Percentiles rank a stretch among this genome's conserved stretches.
phyloP scores from a whole-genome alignment of 64 coral and sea anemone species.

The Actinia equina region DNA sequence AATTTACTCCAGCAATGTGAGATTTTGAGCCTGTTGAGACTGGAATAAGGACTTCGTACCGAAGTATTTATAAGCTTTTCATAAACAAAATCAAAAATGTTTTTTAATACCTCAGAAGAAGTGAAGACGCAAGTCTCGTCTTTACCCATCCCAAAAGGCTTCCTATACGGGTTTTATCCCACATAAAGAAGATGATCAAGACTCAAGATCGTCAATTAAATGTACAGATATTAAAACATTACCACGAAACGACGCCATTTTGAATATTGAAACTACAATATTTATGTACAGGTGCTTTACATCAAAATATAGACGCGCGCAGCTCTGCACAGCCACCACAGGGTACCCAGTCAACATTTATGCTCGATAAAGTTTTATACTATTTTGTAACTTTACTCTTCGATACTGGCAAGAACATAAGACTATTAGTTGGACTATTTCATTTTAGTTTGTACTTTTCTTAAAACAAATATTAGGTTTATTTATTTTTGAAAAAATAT shows the following conservation, averaged over 20 bases:
- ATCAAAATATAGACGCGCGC: conserved; percentile 22
- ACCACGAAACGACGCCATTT: background rate
- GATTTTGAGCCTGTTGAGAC: background rate
- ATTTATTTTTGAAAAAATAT: no score
- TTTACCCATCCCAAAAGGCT: conserved; percentile 76
- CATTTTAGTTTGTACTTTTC: no score
- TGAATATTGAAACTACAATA: background rate
- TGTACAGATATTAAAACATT: background rate
- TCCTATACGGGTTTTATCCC: conserved; percentile 39
- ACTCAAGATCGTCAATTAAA: background rate
- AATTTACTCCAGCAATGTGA: background rate
- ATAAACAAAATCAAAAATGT: background rate
- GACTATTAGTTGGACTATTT: no score
- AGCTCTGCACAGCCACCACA: background rate
- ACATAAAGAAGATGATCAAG: conserved; percentile 37
- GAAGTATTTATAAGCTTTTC: background rate
- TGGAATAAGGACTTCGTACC: background rate
- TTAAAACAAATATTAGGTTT: no score
- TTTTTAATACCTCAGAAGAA: conserved; percentile 54
- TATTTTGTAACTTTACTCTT: no score
- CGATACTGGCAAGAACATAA: no score
- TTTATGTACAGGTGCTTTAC: conserved; percentile 12
- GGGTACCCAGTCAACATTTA: background rate
- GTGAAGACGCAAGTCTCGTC: conserved; percentile 55
- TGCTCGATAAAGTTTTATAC: no score